Percentiles rank a stretch among this genome's conserved stretches.
phyloP scores from a whole-genome alignment of 2,888 invertebrate genomes.

The Clepsis dumicolana region DNA sequence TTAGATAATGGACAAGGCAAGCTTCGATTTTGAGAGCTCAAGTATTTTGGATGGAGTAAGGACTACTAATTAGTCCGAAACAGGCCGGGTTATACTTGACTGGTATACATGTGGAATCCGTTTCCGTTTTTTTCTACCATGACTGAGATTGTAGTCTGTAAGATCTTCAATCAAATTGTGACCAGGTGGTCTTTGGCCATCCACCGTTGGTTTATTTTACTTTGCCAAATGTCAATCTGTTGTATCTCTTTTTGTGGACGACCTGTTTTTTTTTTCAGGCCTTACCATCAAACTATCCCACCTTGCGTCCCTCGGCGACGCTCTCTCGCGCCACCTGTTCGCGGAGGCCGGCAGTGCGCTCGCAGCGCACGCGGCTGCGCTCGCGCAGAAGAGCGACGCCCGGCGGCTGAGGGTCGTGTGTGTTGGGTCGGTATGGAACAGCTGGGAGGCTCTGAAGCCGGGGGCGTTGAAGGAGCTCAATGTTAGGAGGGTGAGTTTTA shows the following conservation, averaged over 20 bases:
- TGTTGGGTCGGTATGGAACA: slow-evolving; percentile 98
- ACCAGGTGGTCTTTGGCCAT: too few relatives aligned
- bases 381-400: slow-evolving; percentile 87
- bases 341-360: slow-evolving; percentile 80
- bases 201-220: too few relatives aligned
- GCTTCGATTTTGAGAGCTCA: too few relatives aligned
- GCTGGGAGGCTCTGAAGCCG: slow-evolving; percentile 92
- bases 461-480: slow-evolving; percentile 88
- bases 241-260: not conserved
- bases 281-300: slow-evolving; percentile 90
- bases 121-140: too few relatives aligned
- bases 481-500: slow-evolving; percentile 66
- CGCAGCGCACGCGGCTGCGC: slow-evolving; percentile 89
- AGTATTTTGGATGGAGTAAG: too few relatives aligned
- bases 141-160: too few relatives aligned
- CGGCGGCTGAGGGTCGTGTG: slow-evolving; percentile 90
- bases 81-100: too few relatives aligned
- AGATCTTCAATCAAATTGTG: too few relatives aligned
- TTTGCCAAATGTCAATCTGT: too few relatives aligned
- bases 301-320: slow-evolving; percentile 90
- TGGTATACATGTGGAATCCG: too few relatives aligned
- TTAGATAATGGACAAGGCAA: not conserved
- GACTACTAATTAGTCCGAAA: too few relatives aligned
- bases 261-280: slow-evolving; percentile 70
- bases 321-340: slow-evolving; percentile 82